Evolutionary conservation across 2,888 invertebrate species (phyloP).

Genomic region (Notocelia uddmanniana): DNA sequence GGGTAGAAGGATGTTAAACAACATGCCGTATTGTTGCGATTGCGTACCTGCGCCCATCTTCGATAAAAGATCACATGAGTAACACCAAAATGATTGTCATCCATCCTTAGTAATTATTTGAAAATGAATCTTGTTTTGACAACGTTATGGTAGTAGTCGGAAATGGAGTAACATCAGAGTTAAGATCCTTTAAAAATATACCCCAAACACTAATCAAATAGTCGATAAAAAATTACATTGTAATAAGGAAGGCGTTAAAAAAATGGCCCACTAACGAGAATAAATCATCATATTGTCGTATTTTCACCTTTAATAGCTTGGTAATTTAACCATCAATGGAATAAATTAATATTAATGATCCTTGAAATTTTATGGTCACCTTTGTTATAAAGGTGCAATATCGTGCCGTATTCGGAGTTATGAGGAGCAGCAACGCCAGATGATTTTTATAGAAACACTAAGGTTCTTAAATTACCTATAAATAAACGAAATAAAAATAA

Average conservation of each 20-base stretch:
- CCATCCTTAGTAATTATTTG: neutral
- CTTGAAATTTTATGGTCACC: constrained; percentile 47
- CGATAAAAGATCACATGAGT: constrained; percentile 42
- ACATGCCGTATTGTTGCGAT: constrained; percentile 73
- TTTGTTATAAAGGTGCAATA: constrained; percentile 28
- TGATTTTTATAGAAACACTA: too few relatives aligned
- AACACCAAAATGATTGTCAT: neutral
- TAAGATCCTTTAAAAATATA: neutral
- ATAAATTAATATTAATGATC: constrained; percentile 61
- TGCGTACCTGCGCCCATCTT: constrained; percentile 66
- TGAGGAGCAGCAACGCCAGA: too few relatives aligned
- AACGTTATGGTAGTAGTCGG: neutral
- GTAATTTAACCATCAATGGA: constrained; percentile 48
- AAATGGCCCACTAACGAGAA: constrained; percentile 62
- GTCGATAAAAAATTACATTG: constrained; percentile 72
- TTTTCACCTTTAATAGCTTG: constrained; percentile 49
- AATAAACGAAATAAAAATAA: too few relatives aligned
- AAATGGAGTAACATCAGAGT: neutral
- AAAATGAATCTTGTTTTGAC: neutral
- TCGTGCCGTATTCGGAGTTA: too few relatives aligned
- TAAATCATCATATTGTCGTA: constrained; percentile 69
- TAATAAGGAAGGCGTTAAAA: constrained; percentile 73
- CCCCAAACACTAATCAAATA: neutral
- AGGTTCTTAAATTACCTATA: too few relatives aligned
- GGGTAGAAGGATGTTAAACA: constrained; percentile 75